Base-by-base conservation (phyloP, 2,888 invertebrate species). In the Horisme vitalbata region DNA sequence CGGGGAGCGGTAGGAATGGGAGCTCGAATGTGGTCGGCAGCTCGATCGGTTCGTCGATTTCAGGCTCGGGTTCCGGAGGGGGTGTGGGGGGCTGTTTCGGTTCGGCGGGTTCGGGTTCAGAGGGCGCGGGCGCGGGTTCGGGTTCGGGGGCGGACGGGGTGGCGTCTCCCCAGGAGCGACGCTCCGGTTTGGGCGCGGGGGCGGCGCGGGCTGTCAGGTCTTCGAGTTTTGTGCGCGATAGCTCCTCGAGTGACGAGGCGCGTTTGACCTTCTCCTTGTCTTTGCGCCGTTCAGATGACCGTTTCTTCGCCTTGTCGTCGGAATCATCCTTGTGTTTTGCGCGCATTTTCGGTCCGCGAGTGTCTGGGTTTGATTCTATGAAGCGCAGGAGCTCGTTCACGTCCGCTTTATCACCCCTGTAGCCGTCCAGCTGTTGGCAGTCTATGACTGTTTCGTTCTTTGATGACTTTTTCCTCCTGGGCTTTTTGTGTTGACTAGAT, bases 231-330 rank as follows among this genome's bases (percentile, higher is more conserved):
- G 94, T 93, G 60, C 94, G 93, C 33, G 95, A 95, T 57, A 95
- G 92, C 82, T 96, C 96, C 76, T 96, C 95, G 62, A 96, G 83
- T 18, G 95, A 95, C 71, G 94, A 94, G 55, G 95, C 93, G 58
- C 95, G 94, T 71, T 94, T 93, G 46, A 92, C 58, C 65, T 83
- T 81, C 62, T 81, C 82, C 65, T 79, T 78, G 61, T 83, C 81
- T 66, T 83, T 83, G 65, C 84, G 83, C 0, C 87, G 80, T 62
- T 87, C 84, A 51, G 90, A 79, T 55, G 90, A 90, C 34, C 91
- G 89, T 55, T 91, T 91, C 73, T 90, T 90, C 38, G 68, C 71
- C 65, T 86, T 87, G 63, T 90, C 87, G 65, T 85, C 83, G 41
- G 76, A 62, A 62, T 89, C 87, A 59, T 85, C 83, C 58, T 72